phyloP scores from a whole-genome alignment of 2,797 vertebrate genomes.

The Moxostoma hubbsi region DNA sequence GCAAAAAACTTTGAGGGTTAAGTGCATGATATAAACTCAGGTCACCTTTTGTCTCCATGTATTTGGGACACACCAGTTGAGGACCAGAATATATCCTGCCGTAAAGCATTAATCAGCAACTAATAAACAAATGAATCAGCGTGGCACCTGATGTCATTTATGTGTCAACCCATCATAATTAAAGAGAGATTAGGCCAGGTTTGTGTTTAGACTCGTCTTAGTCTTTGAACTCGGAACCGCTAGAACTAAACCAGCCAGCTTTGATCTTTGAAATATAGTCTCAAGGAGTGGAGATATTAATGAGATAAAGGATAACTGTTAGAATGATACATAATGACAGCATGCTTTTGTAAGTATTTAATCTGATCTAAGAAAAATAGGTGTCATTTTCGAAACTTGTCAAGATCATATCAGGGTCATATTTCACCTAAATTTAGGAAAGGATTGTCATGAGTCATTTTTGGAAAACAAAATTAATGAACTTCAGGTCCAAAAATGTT shows the following conservation, averaged over 20 bases:
- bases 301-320: background rate
- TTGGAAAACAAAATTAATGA: background rate
- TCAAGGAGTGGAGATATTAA: conserved; percentile 22
- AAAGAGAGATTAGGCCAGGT: conserved; percentile 22
- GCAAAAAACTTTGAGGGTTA: background rate
- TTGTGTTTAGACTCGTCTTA: conserved; percentile 15
- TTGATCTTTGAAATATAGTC: too few relatives aligned
- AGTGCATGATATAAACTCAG: background rate
- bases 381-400: too few relatives aligned
- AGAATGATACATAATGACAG: background rate
- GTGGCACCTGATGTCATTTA: conserved; percentile 32
- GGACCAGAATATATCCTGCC: background rate
- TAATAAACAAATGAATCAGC: conserved; percentile 12
- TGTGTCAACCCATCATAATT: conserved; percentile 39
- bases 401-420: too few relatives aligned
- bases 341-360: background rate
- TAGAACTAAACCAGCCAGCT: too few relatives aligned
- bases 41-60: background rate
- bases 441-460: background rate
- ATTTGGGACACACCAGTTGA: background rate
- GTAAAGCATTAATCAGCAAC: conserved; percentile 21
- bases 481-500: background rate
- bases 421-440: too few relatives aligned
- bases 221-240: conserved; percentile 22
- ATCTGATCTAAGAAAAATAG: background rate